phyloP scores from a whole-genome alignment of 2,888 invertebrate species.

The Abscondita cerata region DNA sequence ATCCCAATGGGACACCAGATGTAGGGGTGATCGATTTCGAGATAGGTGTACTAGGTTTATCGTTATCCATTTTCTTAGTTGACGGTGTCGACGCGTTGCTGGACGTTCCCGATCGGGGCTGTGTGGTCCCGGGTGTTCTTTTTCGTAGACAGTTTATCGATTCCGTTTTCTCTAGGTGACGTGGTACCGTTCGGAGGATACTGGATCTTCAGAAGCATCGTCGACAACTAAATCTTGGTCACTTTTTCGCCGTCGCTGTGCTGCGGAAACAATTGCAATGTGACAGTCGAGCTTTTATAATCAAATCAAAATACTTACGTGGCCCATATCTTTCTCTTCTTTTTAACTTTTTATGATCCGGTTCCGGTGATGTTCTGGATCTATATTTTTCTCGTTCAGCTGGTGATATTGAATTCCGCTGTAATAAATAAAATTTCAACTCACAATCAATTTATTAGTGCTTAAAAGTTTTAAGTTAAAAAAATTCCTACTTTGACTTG shows the following conservation, averaged over 20 bases:
- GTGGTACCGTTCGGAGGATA: slow-evolving; percentile 88
- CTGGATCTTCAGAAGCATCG: slow-evolving; percentile 90
- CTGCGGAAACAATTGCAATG: slow-evolving; percentile 55
- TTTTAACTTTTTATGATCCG: slow-evolving; percentile 77
- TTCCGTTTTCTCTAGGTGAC: slow-evolving; percentile 85
- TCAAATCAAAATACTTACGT: slow-evolving; percentile 69
- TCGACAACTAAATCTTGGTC: slow-evolving; percentile 95
- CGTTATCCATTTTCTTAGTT: slow-evolving; percentile 81
- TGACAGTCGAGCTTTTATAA: background rate
- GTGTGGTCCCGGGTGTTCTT: slow-evolving; percentile 75
- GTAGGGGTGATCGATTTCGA: slow-evolving; percentile 91
- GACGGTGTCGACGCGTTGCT: slow-evolving; percentile 90
- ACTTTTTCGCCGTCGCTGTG: slow-evolving; percentile 86
- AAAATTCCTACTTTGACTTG: no score
- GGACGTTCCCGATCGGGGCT: slow-evolving; percentile 84
- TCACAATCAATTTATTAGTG: no score
- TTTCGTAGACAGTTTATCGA: slow-evolving; percentile 81
- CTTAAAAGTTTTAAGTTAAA: no score
- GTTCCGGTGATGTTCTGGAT: slow-evolving; percentile 78
- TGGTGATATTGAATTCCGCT: slow-evolving; percentile 85
- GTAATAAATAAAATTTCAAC: slow-evolving; percentile 48
- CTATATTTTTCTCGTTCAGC: slow-evolving; percentile 84
- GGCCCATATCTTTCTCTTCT: slow-evolving; percentile 82
- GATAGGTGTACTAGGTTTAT: slow-evolving; percentile 90
- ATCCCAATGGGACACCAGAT: slow-evolving; percentile 59